These are phyloP conservation scores for Bradypus variegatus DNA, from an alignment of 2,797 vertebrate species.

Conservation along the genomic window DNA sequence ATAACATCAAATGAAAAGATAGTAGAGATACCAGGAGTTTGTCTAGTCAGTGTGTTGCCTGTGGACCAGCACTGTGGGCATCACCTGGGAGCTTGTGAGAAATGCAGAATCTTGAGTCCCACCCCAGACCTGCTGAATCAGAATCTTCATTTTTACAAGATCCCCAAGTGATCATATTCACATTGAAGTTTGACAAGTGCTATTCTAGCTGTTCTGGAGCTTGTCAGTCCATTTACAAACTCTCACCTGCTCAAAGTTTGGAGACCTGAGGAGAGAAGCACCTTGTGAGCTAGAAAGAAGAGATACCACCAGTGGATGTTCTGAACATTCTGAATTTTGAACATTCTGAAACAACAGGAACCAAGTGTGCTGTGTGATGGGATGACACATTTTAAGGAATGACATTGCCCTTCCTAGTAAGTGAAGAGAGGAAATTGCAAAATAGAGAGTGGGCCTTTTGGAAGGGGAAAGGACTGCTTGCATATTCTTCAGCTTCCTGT, in stretches of 20 bases:
- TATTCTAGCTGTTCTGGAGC: neutral
- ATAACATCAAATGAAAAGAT: neutral
- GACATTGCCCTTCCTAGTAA: conserved; percentile 5
- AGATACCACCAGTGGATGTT: neutral
- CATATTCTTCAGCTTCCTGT: neutral
- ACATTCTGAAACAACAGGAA: conserved; percentile 26
- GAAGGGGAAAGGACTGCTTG: neutral
- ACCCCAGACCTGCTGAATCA: neutral
- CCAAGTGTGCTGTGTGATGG: neutral
- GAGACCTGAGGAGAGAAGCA: neutral
- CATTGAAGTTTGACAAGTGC: neutral
- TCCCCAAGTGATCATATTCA: neutral
- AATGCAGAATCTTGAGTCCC: neutral
- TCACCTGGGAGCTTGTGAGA: neutral
- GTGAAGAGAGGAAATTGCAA: conserved; percentile 2
- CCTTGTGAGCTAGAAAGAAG: neutral
- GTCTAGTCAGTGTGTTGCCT: neutral
- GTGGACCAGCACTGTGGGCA: neutral
- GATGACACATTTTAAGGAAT: conserved; percentile 29
- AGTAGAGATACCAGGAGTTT: neutral
- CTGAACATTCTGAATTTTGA: conserved; percentile 5
- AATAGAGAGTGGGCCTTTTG: neutral
- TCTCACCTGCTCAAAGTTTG: neutral
- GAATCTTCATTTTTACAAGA: neutral
- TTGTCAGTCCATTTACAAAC: neutral